phyloP scores from a whole-genome alignment of 2,797 vertebrate genomes.

The Orestias chungarensis region DNA sequence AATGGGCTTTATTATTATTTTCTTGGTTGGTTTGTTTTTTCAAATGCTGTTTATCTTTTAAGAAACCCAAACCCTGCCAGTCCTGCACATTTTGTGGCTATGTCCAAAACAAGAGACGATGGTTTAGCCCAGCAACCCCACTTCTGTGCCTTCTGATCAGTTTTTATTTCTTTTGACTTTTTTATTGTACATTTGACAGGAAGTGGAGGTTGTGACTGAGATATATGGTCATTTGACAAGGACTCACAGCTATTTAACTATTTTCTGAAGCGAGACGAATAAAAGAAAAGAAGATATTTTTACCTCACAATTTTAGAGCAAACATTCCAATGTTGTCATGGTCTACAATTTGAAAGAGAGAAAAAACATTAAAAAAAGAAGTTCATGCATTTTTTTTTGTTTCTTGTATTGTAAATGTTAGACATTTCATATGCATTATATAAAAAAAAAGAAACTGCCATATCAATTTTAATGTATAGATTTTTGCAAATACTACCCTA shows the following conservation, averaged over 20 bases:
- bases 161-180: slow-evolving; percentile 47
- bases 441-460: slow-evolving; percentile 98
- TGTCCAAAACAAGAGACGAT: slow-evolving; percentile 46
- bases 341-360: slow-evolving; percentile 81
- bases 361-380: slow-evolving; percentile 69
- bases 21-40: slow-evolving; percentile 9
- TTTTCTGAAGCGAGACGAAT: slow-evolving; percentile 82
- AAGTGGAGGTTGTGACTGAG: slow-evolving; percentile 71
- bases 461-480: slow-evolving; percentile 99
- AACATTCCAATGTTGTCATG: slow-evolving; percentile 98
- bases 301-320: slow-evolving; percentile 91
- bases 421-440: slow-evolving; percentile 99
- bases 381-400: slow-evolving; percentile 87
- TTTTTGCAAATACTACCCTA: slow-evolving; percentile 99
- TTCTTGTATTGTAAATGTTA: slow-evolving; percentile 99
- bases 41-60: slow-evolving; percentile 56
- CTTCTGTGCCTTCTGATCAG: slow-evolving; percentile 77
- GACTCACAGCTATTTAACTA: slow-evolving; percentile 79
- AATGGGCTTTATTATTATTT: slow-evolving; percentile 48
- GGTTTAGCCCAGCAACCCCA: slow-evolving; percentile 63
- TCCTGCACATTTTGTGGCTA: slow-evolving; percentile 62
- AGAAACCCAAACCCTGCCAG: slow-evolving; percentile 39
- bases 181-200: slow-evolving; percentile 63
- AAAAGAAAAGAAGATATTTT: slow-evolving; percentile 84
- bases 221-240: slow-evolving; percentile 76